phyloP scores from a whole-genome alignment of 2,113 vertebrate species.

The Zosterops lateralis region DNA sequence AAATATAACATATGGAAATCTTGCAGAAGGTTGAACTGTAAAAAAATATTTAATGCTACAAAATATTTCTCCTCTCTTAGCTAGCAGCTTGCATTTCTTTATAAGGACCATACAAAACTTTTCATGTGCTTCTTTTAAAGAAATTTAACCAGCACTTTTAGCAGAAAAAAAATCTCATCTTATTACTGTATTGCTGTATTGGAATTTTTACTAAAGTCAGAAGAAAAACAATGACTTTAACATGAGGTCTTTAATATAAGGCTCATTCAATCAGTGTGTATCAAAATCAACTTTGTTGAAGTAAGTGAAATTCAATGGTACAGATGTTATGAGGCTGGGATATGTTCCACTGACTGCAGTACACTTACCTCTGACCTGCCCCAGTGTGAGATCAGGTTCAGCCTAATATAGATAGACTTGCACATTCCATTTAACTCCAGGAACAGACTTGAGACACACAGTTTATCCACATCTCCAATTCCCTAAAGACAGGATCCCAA shows the following conservation, averaged over 20 bases:
- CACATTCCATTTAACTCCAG: neutral
- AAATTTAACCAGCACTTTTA: neutral
- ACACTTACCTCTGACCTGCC: neutral
- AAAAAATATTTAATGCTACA: neutral
- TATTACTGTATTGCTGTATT: neutral
- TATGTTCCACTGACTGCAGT: neutral
- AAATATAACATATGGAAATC: neutral
- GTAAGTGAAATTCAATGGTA: neutral
- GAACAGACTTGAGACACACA: neutral
- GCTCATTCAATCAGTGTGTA: neutral
- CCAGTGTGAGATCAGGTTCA: neutral
- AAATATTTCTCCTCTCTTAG: conserved; percentile 9
- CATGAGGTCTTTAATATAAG: neutral
- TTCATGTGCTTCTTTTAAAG: conserved; percentile 1
- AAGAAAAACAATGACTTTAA: neutral
- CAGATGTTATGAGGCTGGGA: rapidly evolving
- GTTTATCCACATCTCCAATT: neutral
- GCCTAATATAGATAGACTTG: neutral
- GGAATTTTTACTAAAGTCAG: neutral
- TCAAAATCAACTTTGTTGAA: neutral
- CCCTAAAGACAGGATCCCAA: neutral
- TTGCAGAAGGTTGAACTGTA: conserved; percentile 23
- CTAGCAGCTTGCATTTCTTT: neutral
- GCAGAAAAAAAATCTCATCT: neutral
- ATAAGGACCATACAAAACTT: neutral